These are phyloP conservation scores for Piprites chloris DNA, from an alignment of 2,113 vertebrate species.

Conservation along the genomic window DNA sequence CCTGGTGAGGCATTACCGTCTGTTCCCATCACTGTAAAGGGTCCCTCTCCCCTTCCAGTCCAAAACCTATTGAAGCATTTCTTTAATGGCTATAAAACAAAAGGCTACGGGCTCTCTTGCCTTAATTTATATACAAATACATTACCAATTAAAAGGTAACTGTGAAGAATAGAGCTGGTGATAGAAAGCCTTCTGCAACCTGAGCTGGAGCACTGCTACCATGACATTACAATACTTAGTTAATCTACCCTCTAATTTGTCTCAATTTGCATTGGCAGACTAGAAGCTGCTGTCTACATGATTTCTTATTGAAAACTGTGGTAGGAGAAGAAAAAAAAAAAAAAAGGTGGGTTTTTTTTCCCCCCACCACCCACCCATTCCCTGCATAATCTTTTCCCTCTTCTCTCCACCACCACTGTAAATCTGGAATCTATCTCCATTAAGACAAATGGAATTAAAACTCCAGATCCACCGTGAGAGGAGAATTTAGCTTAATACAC, in stretches of 20 bases:
- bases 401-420: neutral
- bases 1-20: slow-evolving; percentile 41
- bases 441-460: neutral
- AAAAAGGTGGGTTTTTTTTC: neutral
- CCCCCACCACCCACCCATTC: neutral
- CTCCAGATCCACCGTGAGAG: neutral
- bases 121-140: slow-evolving; percentile 24
- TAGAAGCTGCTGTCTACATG: neutral
- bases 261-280: slow-evolving; percentile 40
- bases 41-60: neutral
- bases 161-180: slow-evolving; percentile 10
- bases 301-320: neutral
- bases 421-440: neutral
- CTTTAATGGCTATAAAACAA: slow-evolving; percentile 13
- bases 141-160: slow-evolving; percentile 47
- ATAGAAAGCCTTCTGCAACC: slow-evolving; percentile 29
- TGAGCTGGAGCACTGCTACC: neutral
- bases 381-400: neutral
- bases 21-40: slow-evolving; percentile 43
- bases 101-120: neutral
- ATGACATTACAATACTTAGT: slow-evolving; percentile 37
- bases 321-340: neutral
- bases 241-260: slow-evolving; percentile 46
- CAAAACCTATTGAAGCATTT: slow-evolving; percentile 36
- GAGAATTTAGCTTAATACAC: neutral